Percentiles rank a stretch among this genome's conserved stretches.
phyloP scores from a whole-genome alignment of 2,888 invertebrate species.

The Catocala sponsa region DNA sequence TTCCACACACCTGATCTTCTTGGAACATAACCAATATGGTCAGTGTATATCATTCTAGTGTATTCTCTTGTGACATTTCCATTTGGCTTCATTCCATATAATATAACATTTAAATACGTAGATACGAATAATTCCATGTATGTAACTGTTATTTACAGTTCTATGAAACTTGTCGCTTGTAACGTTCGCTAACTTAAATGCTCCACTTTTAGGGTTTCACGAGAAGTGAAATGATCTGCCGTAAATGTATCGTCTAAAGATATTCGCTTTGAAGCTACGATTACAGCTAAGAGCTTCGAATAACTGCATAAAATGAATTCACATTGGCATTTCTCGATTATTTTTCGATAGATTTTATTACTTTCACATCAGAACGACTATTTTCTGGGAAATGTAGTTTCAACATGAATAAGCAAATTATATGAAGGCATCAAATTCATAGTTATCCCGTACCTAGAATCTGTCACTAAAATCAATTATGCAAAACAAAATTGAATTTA shows the following conservation, averaged over 20 bases:
- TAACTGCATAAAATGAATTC: conserved; percentile 65
- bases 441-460: no score
- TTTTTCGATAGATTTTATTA: conserved; percentile 51
- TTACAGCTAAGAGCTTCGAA: conserved; percentile 64
- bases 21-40: conserved; percentile 12
- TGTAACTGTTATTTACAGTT: background rate
- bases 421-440: no score
- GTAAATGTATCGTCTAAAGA: conserved; percentile 74
- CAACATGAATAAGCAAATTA: background rate
- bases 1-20: conserved; percentile 5
- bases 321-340: conserved; percentile 57
- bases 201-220: conserved; percentile 61
- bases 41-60: conserved; percentile 8
- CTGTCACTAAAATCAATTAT: no score
- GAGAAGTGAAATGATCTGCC: conserved; percentile 76
- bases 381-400: conserved; percentile 17
- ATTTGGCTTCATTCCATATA: conserved; percentile 17
- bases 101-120: conserved; percentile 3
- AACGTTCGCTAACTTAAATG: conserved; percentile 52
- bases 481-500: no score
- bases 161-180: conserved; percentile 21
- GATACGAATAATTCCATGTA: background rate
- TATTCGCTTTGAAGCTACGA: conserved; percentile 73
- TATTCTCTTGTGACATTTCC: conserved; percentile 11
- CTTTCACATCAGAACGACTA: conserved; percentile 30